phyloP scores from a whole-genome alignment of 2,888 invertebrate species.

The Scaptomyza cyrtandrae region DNA sequence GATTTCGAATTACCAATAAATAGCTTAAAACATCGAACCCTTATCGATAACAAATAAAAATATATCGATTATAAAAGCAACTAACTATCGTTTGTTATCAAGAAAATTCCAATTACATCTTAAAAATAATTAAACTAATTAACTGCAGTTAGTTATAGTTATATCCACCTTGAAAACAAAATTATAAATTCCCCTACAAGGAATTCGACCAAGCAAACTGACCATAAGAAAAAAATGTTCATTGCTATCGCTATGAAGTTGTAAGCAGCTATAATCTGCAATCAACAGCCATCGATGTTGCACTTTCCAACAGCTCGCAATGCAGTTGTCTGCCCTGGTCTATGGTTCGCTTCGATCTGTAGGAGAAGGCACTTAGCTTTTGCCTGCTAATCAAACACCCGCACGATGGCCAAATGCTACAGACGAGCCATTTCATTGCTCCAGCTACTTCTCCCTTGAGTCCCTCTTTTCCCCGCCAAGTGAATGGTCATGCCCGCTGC shows the following conservation, averaged over 20 bases:
- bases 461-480: conserved; percentile 30
- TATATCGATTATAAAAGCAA: background rate
- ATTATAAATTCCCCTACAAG: conserved; percentile 33
- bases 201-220: conserved; percentile 29
- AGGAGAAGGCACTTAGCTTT: conserved; percentile 23
- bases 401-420: conserved; percentile 54
- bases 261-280: conserved; percentile 71
- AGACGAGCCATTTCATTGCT: conserved; percentile 16
- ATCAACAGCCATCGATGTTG: conserved; percentile 68
- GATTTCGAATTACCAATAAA: background rate
- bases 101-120: background rate
- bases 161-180: background rate
- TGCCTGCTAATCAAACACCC: conserved; percentile 71
- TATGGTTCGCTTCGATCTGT: background rate
- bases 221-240: conserved; percentile 45
- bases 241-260: conserved; percentile 65
- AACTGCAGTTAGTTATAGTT: background rate
- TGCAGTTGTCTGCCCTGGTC: conserved; percentile 8
- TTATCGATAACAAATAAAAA: background rate
- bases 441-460: background rate
- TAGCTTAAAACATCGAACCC: background rate
- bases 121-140: background rate
- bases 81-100: background rate
- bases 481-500: conserved; percentile 71
- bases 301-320: conserved; percentile 51